phyloP scores from a whole-genome alignment of 2,797 vertebrate species.

The Catamblyrhynchus diadema region DNA sequence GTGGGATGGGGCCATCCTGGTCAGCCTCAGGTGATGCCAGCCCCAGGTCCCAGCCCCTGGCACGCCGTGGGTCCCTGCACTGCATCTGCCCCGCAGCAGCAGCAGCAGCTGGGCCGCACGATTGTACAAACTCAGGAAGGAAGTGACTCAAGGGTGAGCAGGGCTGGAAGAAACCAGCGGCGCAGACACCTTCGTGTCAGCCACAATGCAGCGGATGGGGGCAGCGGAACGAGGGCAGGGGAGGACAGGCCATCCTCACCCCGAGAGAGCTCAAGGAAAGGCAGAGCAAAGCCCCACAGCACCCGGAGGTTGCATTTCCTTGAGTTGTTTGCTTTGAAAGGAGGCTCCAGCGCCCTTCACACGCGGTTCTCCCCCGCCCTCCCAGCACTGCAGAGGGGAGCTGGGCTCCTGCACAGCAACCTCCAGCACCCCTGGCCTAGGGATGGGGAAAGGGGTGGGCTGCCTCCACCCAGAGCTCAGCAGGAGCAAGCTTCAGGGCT shows the following conservation, averaged over 20 bases:
- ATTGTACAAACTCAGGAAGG: constrained; percentile 70
- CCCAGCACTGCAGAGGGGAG: fast-evolving
- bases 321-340: constrained; percentile 32
- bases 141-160: constrained; percentile 65
- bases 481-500: background rate
- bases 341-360: background rate
- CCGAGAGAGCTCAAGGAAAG: background rate
- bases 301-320: background rate
- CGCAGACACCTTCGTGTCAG: constrained; percentile 43
- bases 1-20: background rate
- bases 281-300: background rate
- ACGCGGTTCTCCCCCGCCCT: fast-evolving
- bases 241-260: background rate
- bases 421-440: background rate
- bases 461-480: background rate
- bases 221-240: background rate
- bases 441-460: background rate
- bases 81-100: background rate
- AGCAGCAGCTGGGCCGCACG: constrained; percentile 43
- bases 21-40: background rate
- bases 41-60: background rate
- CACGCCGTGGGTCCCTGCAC: background rate
- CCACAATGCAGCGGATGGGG: background rate
- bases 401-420: background rate
- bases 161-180: constrained; percentile 53